Evolutionary conservation across 1,140 invertebrate species (phyloP), one percentile per base, ranked within the genome.

Genomic region (Heliconius melpomene): DNA sequence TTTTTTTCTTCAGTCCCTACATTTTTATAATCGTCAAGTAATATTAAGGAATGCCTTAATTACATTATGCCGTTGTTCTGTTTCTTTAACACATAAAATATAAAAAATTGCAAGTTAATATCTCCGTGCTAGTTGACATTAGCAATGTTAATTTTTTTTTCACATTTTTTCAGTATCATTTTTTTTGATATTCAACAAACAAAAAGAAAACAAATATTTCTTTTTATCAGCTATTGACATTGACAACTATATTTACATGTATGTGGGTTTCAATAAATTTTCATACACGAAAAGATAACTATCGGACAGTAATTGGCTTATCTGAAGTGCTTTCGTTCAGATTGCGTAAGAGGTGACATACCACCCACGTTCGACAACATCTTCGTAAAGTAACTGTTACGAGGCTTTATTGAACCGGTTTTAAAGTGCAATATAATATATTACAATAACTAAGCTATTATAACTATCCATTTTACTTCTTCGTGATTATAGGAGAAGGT

Each of bases 291-390:
- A 66, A 79, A 73, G 77, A 80, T 78, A 81, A 83, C 77, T 83
- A 81, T 78, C 74, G 32, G 74, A 77, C 79, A 78, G 75, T 84
- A 84, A 84, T 84, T 84, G 82, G 78, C 75, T 74, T 79, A 84
- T 81, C 78, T 80, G 82, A 80, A 83, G 78, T 81, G 79, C 71
- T 83, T 77, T 75, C 77, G 75, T 73, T 29, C 75, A 77, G 77
- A 83, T 83, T 83, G 72, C 79, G 70, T 81, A 83, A 83, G 79
- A 75, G 79, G 75, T 81, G 80, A 81, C 75, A 75, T 81, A 83
- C 82, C 82, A 83, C 82, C 82, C 82, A 83, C 79, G 82, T 74
- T 81, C 72, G 72, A 77, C 79, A 40, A 73, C 57, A 78, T 81
- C 75, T 80, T 74, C 74, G 76, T 73, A 78, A 73, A 72, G 72